phyloP scores from a whole-genome alignment of 2,888 invertebrate species.

The Cheilosia scutellata region DNA sequence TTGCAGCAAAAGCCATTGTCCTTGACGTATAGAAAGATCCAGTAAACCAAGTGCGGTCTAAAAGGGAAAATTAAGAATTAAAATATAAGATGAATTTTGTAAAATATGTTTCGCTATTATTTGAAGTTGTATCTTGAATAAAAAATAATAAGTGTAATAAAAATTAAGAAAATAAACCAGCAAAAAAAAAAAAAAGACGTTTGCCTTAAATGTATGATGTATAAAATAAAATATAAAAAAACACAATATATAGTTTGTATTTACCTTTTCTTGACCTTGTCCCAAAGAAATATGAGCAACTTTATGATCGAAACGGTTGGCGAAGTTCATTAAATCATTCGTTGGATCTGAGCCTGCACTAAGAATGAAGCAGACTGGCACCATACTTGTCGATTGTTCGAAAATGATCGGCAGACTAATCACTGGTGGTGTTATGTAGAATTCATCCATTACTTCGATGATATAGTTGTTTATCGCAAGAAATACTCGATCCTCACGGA shows the following conservation, averaged over 20 bases:
- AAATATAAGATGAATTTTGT: background rate
- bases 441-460: slow-evolving; percentile 92
- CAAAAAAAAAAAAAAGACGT: no score
- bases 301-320: slow-evolving; percentile 89
- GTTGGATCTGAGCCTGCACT: slow-evolving; percentile 98
- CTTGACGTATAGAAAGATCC: slow-evolving; percentile 89
- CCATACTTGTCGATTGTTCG: slow-evolving; percentile 92
- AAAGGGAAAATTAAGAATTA: background rate
- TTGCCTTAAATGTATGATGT: no score
- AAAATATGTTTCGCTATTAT: no score
- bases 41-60: slow-evolving; percentile 89
- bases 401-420: slow-evolving; percentile 92
- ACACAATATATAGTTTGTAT: background rate
- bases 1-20: slow-evolving; percentile 96
- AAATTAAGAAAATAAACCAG: slow-evolving; percentile 33
- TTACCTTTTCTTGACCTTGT: slow-evolving; percentile 95
- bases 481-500: slow-evolving; percentile 95
- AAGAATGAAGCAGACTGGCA: slow-evolving; percentile 96
- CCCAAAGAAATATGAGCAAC: slow-evolving; percentile 96
- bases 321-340: slow-evolving; percentile 92
- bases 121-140: no score
- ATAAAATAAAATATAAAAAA: no score
- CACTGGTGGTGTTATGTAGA: slow-evolving; percentile 95
- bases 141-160: no score
- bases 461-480: slow-evolving; percentile 94